phyloP scores from a whole-genome alignment of 1,140 invertebrate genomes.

The Spodoptera frugiperda region DNA sequence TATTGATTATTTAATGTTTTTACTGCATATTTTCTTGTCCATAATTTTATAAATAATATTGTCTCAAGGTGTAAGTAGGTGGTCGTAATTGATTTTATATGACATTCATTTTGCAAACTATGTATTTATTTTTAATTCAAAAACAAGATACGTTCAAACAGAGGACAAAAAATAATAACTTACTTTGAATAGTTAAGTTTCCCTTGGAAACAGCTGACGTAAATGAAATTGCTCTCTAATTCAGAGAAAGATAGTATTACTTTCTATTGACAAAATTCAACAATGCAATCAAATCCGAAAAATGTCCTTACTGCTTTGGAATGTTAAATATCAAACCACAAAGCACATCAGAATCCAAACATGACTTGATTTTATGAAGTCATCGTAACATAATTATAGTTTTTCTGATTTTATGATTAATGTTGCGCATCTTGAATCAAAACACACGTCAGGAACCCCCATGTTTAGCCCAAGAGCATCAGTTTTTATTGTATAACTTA shows the following conservation, averaged over 20 bases:
- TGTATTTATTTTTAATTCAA: too few species aligned
- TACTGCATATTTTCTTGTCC: slow-evolving; percentile 6
- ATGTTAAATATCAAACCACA: slow-evolving; percentile 5
- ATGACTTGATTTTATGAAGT: slow-evolving; percentile 33
- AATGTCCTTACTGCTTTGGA: not conserved
- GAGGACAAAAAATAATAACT: too few species aligned
- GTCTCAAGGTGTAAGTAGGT: slow-evolving; percentile 25
- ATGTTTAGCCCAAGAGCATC: slow-evolving; percentile 39
- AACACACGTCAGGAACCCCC: slow-evolving; percentile 40
- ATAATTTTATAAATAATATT: slow-evolving; percentile 44
- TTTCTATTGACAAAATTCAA: too few species aligned
- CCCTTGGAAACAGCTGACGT: too few species aligned
- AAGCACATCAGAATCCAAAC: not conserved
- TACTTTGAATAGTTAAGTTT: too few species aligned
- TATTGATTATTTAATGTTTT: slow-evolving; percentile 42
- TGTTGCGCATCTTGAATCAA: slow-evolving; percentile 42
- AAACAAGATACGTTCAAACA: too few species aligned
- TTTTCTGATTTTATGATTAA: slow-evolving; percentile 43
- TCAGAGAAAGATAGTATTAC: too few species aligned
- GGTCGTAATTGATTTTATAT: slow-evolving; percentile 23
- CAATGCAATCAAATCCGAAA: not conserved
- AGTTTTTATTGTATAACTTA: slow-evolving; percentile 69
- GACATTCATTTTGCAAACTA: not conserved
- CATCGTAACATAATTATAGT: slow-evolving; percentile 41
- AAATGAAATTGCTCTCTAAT: too few species aligned